phyloP scores from a whole-genome alignment of 2,797 vertebrate species.

The Amblyopsis hoosieri region DNA sequence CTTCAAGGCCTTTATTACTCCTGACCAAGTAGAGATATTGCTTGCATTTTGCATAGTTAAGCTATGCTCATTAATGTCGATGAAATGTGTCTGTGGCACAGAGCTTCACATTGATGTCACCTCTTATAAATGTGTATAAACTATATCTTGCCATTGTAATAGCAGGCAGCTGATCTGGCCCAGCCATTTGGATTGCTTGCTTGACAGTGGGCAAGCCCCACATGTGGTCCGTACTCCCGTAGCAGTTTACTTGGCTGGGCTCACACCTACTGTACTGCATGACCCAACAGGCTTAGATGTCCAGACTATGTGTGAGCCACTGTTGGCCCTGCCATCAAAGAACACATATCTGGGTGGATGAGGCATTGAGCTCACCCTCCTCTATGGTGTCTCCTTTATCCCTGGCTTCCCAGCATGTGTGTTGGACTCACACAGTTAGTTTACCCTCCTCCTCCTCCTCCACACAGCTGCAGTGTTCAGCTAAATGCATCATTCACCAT shows the following conservation, averaged over 20 bases:
- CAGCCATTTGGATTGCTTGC: not conserved
- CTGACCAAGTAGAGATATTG: too few species aligned
- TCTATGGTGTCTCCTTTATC: slow-evolving; percentile 27
- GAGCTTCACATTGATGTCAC: too few species aligned
- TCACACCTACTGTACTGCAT: not conserved
- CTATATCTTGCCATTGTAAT: too few species aligned
- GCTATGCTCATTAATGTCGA: too few species aligned
- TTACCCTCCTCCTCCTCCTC: slow-evolving; percentile 12
- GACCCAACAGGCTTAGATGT: slow-evolving; percentile 10
- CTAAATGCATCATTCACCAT: slow-evolving; percentile 22
- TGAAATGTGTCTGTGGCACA: too few species aligned
- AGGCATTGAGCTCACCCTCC: slow-evolving; percentile 23
- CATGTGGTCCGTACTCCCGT: not conserved
- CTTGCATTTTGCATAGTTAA: too few species aligned
- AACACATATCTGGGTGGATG: slow-evolving; percentile 17
- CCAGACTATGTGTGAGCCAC: slow-evolving; percentile 21
- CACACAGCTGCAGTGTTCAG: slow-evolving; percentile 13
- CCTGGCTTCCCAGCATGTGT: slow-evolving; percentile 24
- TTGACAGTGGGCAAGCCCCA: not conserved
- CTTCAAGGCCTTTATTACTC: too few species aligned
- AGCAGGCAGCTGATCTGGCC: not conserved
- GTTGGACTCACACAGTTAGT: slow-evolving; percentile 27
- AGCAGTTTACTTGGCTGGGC: not conserved
- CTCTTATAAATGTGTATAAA: too few species aligned
- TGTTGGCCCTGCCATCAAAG: slow-evolving; percentile 23